Evolutionary conservation across 2,888 invertebrate genomes (phyloP).

Genomic region (Tanypteryx hageni): DNA sequence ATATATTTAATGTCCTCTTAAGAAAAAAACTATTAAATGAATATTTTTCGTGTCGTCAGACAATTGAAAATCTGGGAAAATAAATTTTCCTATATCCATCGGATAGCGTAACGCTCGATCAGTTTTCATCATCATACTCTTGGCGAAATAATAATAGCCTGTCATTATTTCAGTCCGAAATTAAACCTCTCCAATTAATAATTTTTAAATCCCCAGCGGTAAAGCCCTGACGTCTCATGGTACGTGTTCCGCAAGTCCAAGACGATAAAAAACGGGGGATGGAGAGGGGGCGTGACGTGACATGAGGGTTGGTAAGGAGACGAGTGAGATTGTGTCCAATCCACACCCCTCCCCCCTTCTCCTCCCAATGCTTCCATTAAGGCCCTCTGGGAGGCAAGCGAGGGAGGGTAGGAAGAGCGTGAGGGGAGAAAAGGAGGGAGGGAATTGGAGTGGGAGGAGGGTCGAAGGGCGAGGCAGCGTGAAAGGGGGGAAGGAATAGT

Average conservation of each 20-base stretch:
- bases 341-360: constrained; percentile 38
- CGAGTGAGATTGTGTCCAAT: constrained; percentile 56
- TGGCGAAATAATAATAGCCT: too few species aligned
- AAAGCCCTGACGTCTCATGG: not conserved
- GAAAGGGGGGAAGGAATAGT: not conserved
- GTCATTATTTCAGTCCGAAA: too few species aligned
- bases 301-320: constrained; percentile 26
- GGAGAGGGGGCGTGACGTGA: not conserved
- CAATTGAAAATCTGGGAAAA: too few species aligned
- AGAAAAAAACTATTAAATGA: too few species aligned
- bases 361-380: constrained; percentile 49
- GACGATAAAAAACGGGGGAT: not conserved
- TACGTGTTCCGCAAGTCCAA: not conserved
- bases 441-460: not conserved
- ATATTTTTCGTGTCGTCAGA: too few species aligned
- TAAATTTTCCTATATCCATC: too few species aligned
- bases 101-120: too few species aligned
- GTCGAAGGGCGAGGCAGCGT: not conserved
- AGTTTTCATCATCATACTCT: too few species aligned
- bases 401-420: not conserved
- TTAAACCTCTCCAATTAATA: too few species aligned
- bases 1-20: too few species aligned
- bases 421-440: not conserved
- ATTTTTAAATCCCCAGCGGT: not conserved
- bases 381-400: constrained; percentile 17